These are phyloP conservation scores for Xiphorhynchus erythropygius DNA, from an alignment of 2,797 vertebrate genomes.

Conservation along the genomic window DNA sequence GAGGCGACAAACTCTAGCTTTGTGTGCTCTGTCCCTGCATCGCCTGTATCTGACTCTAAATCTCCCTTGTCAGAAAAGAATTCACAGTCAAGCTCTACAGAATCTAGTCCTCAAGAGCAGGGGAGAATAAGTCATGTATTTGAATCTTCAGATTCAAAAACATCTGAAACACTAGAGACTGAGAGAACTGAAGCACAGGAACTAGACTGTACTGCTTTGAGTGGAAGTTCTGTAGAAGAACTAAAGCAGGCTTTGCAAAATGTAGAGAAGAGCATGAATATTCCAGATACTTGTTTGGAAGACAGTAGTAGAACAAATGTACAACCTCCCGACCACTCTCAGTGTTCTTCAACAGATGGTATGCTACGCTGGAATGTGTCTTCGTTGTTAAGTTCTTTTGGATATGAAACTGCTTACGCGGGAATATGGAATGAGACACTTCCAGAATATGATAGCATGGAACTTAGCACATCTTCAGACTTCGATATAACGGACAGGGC, in stretches of 20 bases:
- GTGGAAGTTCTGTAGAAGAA: background rate
- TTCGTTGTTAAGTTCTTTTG: background rate
- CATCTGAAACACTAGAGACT: background rate
- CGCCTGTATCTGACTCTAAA: background rate
- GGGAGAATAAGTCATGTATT: background rate
- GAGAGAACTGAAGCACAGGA: background rate
- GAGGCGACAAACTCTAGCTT: background rate
- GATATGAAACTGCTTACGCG: background rate
- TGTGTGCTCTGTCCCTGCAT: background rate
- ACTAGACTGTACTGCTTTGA: background rate
- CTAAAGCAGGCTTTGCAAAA: background rate
- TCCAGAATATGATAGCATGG: slow-evolving; percentile 27
- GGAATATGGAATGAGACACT: slow-evolving; percentile 69
- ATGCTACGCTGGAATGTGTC: background rate
- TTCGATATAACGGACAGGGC: background rate
- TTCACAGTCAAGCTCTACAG: background rate
- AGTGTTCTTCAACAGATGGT: background rate
- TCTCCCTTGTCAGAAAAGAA: background rate
- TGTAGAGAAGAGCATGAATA: background rate
- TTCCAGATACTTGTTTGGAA: background rate
- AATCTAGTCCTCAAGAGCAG: background rate
- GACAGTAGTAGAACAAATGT: background rate
- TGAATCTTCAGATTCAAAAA: background rate
- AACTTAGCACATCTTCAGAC: background rate
- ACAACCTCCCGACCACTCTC: background rate